These are phyloP conservation scores for Ceyx melanurus DNA, from an alignment of 2,113 vertebrate genomes.

Conservation along the genomic window DNA sequence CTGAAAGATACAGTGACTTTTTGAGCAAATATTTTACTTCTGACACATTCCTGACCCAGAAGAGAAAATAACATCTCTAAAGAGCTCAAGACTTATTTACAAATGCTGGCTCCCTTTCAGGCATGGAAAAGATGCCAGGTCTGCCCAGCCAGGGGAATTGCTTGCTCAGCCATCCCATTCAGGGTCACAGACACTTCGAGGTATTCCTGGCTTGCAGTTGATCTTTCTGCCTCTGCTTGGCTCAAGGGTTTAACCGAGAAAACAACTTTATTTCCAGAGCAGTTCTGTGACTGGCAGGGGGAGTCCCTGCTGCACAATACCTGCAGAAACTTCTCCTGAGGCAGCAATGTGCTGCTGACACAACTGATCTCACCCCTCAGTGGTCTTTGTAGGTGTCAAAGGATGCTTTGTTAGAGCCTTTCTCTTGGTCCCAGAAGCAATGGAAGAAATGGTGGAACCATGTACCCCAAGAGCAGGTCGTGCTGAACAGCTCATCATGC, in stretches of 20 bases:
- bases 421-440: background rate
- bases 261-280: background rate
- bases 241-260: background rate
- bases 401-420: background rate
- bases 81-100: background rate
- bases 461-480: fast-evolving
- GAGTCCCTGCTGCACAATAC: background rate
- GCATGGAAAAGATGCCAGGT: background rate
- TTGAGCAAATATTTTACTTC: background rate
- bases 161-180: background rate
- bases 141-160: background rate
- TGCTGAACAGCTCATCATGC: background rate
- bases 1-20: background rate
- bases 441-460: background rate
- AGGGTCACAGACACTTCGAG: background rate
- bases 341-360: background rate
- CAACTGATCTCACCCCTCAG: background rate
- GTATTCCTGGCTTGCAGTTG: background rate
- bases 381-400: background rate
- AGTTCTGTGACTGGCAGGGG: background rate
- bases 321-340: background rate
- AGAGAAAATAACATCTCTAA: background rate
- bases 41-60: background rate
- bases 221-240: background rate
- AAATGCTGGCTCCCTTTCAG: background rate